Evolutionary conservation across 2,888 invertebrate species (phyloP).

Genomic region (Nemotelus nigrinus): DNA sequence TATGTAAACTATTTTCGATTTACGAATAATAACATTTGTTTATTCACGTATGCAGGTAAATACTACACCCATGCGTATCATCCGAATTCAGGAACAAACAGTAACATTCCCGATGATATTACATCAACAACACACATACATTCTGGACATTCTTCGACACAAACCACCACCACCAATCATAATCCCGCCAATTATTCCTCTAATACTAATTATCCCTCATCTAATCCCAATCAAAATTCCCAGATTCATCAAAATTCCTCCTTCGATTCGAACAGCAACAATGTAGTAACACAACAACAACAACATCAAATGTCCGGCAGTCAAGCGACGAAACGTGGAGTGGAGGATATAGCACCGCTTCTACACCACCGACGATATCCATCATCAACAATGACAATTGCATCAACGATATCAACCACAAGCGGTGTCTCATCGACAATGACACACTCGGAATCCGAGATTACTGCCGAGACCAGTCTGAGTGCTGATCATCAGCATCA

Average conservation of each 20-base stretch:
- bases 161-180: not conserved
- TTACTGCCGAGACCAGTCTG: conserved; percentile 41
- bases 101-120: conserved; percentile 46
- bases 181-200: conserved; percentile 43
- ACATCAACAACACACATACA: conserved; percentile 28
- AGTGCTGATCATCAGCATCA: conserved; percentile 39
- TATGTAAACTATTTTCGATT: not conserved
- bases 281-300: not conserved
- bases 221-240: conserved; percentile 49
- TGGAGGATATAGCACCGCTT: conserved; percentile 44
- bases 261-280: conserved; percentile 34
- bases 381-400: conserved; percentile 1
- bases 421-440: not conserved
- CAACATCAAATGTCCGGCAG: not conserved
- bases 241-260: conserved; percentile 37
- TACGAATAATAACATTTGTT: not conserved
- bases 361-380: conserved; percentile 45
- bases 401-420: not conserved
- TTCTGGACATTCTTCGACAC: conserved; percentile 4
- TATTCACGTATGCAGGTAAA: conserved; percentile 43
- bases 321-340: conserved; percentile 35
- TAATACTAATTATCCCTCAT: conserved; percentile 39
- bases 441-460: conserved; percentile 44
- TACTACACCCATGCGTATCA: conserved; percentile 47
- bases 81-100: conserved; percentile 18